Evolutionary conservation across 2,888 invertebrate species (phyloP), one percentile per base, ranked within the genome.

Genomic region (Ochlodes sylvanus): DNA sequence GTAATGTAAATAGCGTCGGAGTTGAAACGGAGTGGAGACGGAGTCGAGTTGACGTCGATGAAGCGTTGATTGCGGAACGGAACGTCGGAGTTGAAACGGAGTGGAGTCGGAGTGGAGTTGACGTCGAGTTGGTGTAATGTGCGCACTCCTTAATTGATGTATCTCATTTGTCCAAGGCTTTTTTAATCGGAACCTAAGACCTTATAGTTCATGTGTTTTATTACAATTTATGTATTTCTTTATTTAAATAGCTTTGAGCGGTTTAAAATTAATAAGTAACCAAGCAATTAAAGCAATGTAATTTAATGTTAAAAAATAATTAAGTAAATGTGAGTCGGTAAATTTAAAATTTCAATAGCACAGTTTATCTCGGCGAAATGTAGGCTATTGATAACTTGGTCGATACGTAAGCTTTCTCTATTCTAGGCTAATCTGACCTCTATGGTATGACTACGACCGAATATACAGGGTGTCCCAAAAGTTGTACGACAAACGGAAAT

Each of bases 271-370:
- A 83, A 81, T 85, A 27, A 27, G 27, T 27, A 79, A 79, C 76
- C 80, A 76, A 77, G 77, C 80, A 85, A 81, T 77, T 70, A 77
- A 86, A 87, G 86, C 86, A 87, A 86, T 86, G 76, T 83, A 85
- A 77, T 85, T 84, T 82, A 12, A 38, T 72, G 71, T n/a, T 42
- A 69, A 65, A 65, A 12, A 27, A n/a, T 60, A 50, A 47, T 61
- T 38, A 52, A 38, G 15, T 66, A 60, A 61, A 60, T 44, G 60
- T 60, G 17, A n/a, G 19, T 56, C 38, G 58, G 21, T 65, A 65
- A 66, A 56, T 21, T 66, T 61, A 54, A 55, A 70, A 63, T 62
- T 61, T 70, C 62, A 66, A 55, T 63, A 58, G 58, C 56, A 50
- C 42, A 63, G 41, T 55, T 47, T 27, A 27, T 69, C 67, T 64